Base-by-base conservation (phyloP, 2,113 vertebrate genomes). In the Pipa parva region DNA sequence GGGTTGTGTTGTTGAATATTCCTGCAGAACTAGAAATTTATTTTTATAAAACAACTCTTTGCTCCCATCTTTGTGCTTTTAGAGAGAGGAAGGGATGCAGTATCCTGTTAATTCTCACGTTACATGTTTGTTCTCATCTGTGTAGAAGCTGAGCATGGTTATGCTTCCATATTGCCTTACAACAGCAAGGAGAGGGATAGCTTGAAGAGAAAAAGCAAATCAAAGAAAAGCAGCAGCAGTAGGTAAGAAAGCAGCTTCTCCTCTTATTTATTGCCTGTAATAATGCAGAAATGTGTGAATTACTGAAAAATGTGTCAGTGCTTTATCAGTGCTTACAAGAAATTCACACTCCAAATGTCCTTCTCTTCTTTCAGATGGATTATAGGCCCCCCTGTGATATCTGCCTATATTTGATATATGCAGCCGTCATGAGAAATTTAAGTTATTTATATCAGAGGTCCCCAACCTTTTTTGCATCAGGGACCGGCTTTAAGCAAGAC, bases 121-220 rank as follows among this genome's bases (percentile, higher is more conserved):
- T 18, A 7, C 54, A 42, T 42, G n/a, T 45, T 73, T 74, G 31
- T 76, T 65, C 77, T 77, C 82, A 79, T 78, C 82, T 86, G 76
- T 86, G 12, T 50, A 97, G 95, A 94, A 87, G 95, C 93, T 54
- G 95, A 97, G 73, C 95, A 97, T 56, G 93, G 94, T 63, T 97
- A 97, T 85, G 95, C 95, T 73, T 95, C 93, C 72, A 89, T 93
- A 87, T 87, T 91, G 72, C 94, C 94, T 18, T 93, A 90, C 84
- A 90, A 82, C 83, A 78, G 76, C 54, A 89, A 87, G 86, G 91
- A 93, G 75, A 86, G 87, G 75, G 91, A 92, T 69, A 88, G 83
- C 79, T 80, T 88, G 77, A 93, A 93, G 79, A 80, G 89, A 74
- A 95, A 92, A 79, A 92, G 71, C 81, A 94, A 93, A 87, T 88